Evolutionary conservation across 2,113 vertebrate genomes (phyloP).

Genomic region (Albula goreensis): DNA sequence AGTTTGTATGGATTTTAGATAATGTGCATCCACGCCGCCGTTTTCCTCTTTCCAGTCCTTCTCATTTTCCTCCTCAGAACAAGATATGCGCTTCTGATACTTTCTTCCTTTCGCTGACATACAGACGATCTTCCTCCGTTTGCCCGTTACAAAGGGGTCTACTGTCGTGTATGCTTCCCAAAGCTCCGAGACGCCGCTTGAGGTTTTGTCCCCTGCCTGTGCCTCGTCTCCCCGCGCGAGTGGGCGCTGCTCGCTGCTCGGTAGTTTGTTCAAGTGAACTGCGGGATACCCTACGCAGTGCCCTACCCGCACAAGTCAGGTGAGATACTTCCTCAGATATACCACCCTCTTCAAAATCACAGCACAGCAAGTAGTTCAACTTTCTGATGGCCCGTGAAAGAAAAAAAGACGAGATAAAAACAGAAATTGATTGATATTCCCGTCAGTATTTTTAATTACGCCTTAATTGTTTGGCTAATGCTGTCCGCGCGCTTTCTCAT

Average conservation of each 20-base stretch:
- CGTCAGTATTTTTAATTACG: too few relatives aligned
- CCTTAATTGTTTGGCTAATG: too few relatives aligned
- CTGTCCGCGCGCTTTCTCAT: too few relatives aligned
- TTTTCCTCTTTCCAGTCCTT: conserved; percentile 55
- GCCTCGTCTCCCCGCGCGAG: neutral
- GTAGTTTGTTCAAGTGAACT: conserved; percentile 26
- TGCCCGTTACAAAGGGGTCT: conserved; percentile 4
- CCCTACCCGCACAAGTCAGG: neutral
- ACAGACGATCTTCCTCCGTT: conserved; percentile 25
- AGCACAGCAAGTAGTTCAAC: neutral
- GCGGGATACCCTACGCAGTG: conserved; percentile 2
- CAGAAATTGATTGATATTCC: too few relatives aligned
- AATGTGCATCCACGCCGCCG: conserved; percentile 48
- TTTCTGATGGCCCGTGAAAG: neutral
- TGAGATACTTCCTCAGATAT: neutral
- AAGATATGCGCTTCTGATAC: conserved; percentile 40
- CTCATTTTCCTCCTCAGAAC: conserved; percentile 50
- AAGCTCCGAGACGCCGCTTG: neutral
- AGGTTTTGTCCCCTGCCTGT: neutral
- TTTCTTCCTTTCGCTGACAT: conserved; percentile 48
- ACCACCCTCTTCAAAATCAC: neutral
- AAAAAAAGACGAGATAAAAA: too few relatives aligned
- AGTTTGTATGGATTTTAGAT: conserved; percentile 37
- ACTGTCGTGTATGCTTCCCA: neutral
- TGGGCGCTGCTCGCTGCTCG: conserved; percentile 15